A percentile compares a stretch with the other conserved stretches of the same genome.
Conservation (phyloP, 2,113 vertebrate species). For the Bos taurus region ARS-UCD2.0 NC_037344.1:3332501-3333000, state of each 20-base stretch:
- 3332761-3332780: slow-evolving; percentile 74
- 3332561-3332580: slow-evolving; percentile 79
- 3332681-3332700: slow-evolving; percentile 82
- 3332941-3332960: slow-evolving; percentile 29
- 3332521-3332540: slow-evolving; percentile 87
- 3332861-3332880: neutral
- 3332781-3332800: neutral
- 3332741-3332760: slow-evolving; percentile 83
- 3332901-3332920: slow-evolving; percentile 10
- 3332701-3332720: slow-evolving; percentile 72
- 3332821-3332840: slow-evolving; percentile 27
- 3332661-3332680: slow-evolving; percentile 83
- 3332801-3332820: neutral
- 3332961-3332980: slow-evolving; percentile 9
- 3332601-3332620: slow-evolving; percentile 79
- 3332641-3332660: slow-evolving; percentile 88
- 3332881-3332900: slow-evolving; percentile 12
- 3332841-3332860: neutral
- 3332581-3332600: slow-evolving; percentile 78
- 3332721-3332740: slow-evolving; percentile 67
- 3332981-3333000: slow-evolving; percentile 44
- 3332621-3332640: slow-evolving; percentile 86
- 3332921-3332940: slow-evolving; percentile 31
- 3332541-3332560: slow-evolving; percentile 78
- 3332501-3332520: slow-evolving; percentile 90